Evolutionary conservation across 2,888 invertebrate genomes (phyloP).

Genomic region (Caenorhabditis sp.): DNA sequence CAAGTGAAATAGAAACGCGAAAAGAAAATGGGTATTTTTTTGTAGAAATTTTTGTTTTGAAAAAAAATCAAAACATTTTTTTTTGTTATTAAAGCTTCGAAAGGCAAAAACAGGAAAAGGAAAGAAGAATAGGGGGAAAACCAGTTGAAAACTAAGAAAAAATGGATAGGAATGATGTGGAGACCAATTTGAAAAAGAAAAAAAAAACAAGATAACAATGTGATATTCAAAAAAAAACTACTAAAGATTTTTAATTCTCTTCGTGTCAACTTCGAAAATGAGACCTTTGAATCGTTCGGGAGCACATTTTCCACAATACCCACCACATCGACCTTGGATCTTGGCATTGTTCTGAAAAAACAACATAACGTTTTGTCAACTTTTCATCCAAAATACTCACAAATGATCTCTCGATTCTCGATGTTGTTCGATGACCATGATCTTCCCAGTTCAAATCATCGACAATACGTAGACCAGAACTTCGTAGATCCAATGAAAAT

Average conservation of each 20-base stretch:
- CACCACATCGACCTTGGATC: constrained; percentile 66
- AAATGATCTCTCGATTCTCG: constrained; percentile 57
- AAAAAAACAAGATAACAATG: neutral
- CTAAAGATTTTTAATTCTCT: constrained; percentile 9
- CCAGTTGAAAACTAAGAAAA: neutral
- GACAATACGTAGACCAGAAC: constrained; percentile 62
- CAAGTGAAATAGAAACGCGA: neutral
- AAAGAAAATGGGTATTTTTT: neutral
- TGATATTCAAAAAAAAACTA: too few relatives aligned
- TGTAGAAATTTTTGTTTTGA: neutral
- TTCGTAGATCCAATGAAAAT: constrained; percentile 65
- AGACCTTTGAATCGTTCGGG: constrained; percentile 69
- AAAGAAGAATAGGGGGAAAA: too few relatives aligned
- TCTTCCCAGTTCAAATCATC: constrained; percentile 69
- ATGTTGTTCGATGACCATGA: constrained; percentile 64
- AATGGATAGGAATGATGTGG: neutral
- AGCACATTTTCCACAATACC: constrained; percentile 68
- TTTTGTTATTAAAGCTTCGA: neutral
- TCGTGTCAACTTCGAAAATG: constrained; percentile 56
- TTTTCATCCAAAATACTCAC: constrained; percentile 39
- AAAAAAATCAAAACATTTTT: too few relatives aligned
- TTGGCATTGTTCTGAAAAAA: constrained; percentile 65
- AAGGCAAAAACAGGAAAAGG: neutral
- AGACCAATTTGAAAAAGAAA: neutral
- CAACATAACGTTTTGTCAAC: too few relatives aligned